Evolutionary conservation across 1,140 invertebrate genomes (phyloP), one percentile per base, ranked within the genome.

Genomic region (Drosophila saltans): DNA sequence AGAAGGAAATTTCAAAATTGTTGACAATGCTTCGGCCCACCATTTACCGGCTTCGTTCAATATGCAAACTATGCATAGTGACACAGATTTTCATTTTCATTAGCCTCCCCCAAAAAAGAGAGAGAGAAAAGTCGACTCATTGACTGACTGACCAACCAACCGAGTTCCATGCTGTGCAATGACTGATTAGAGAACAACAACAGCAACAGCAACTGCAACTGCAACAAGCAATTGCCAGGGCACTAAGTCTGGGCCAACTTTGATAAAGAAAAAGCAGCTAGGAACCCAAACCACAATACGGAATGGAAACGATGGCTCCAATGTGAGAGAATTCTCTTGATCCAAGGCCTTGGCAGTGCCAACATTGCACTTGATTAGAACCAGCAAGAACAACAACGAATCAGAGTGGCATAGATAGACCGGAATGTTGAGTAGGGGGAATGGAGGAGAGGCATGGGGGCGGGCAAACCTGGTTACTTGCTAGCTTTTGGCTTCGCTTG

Each of bases 21-120:
- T 75, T 67, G 65, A 73, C 69, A 73, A 61, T 61, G 60, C 39
- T 33, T 52, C 28, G 33, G 33, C 39, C 39, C 3, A 28, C 36
- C 52, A 52, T 66, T 57, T 57, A 68, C 64, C 7, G 45, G 45
- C 66, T 56, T 36, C 33, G 45, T 69, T 81, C 79, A 66, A 82
- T 88, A 80, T 80, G 83, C 83, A 77, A 82, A 72, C 83, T 67
- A 73, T 77, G 79, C 79, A 81, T 66, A 79, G 72, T 88, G 83
- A 80, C 84, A 88, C 65, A 83, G 83, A 83, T 88, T 86, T 88
- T 88, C 80, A 89, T 86, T 86, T 86, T 86, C 83, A 86, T 88
- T 88, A 80, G 75, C 75, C 48, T 52, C 59, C 48, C 45, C 59
- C 21, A 10, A 26, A 11, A 26, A 6, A 5, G 10, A 21, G 52